Evolutionary conservation across 2,797 vertebrate genomes (phyloP).

Genomic region (Caiman crocodilus): DNA sequence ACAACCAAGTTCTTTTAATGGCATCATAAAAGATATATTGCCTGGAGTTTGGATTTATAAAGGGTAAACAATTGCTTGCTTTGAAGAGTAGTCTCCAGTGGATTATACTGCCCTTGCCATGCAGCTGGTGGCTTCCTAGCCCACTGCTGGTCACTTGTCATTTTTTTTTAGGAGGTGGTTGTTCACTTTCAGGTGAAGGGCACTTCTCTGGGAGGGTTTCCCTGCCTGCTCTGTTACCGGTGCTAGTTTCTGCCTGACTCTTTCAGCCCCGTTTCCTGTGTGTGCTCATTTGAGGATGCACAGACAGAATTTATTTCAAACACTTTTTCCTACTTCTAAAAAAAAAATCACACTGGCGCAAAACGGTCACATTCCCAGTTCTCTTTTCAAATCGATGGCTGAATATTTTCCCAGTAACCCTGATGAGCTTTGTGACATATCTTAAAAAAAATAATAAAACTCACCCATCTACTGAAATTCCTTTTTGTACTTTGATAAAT

Average conservation of each 20-base stretch:
- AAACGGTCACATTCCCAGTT: not conserved
- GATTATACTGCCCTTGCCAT: not conserved
- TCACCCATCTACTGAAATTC: not conserved
- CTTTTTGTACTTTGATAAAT: conserved; percentile 12
- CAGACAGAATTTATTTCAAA: not conserved
- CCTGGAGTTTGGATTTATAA: rapidly evolving
- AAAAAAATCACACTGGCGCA: not conserved
- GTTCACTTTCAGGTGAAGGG: not conserved
- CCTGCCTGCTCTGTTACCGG: not conserved
- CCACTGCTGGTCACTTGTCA: not conserved
- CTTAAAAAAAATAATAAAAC: not conserved
- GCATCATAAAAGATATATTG: rapidly evolving
- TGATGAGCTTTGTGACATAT: not conserved
- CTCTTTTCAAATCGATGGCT: not conserved
- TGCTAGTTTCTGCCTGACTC: too few species aligned
- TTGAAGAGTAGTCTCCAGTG: not conserved
- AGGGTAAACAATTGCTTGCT: rapidly evolving
- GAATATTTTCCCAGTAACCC: not conserved
- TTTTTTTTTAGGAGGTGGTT: not conserved
- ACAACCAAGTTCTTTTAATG: not conserved
- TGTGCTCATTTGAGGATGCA: not conserved
- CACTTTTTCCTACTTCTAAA: rapidly evolving
- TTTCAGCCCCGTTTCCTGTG: too few species aligned
- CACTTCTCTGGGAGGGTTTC: not conserved
- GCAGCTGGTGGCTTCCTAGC: not conserved